Percentiles rank a stretch among this genome's conserved stretches.
These are phyloP conservation scores for Dreissena polymorpha DNA, from an alignment of 1,140 invertebrate genomes.

Conservation along the genomic window DNA sequence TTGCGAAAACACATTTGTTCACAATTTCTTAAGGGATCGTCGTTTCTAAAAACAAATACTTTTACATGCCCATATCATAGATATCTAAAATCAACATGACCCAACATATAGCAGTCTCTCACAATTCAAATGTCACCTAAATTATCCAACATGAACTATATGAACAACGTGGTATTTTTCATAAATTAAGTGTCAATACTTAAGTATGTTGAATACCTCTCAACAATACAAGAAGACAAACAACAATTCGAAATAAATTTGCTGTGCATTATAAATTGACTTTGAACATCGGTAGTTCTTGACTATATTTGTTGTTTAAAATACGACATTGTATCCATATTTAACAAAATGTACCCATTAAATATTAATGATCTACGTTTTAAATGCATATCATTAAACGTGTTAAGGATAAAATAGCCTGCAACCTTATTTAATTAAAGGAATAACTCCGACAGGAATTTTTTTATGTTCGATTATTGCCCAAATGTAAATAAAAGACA, in stretches of 20 bases:
- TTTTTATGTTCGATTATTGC: too few relatives aligned
- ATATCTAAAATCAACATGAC: too few relatives aligned
- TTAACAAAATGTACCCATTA: not conserved
- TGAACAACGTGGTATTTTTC: too few relatives aligned
- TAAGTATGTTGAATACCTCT: not conserved
- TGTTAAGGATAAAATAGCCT: not conserved
- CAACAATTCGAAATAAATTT: not conserved
- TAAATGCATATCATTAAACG: too few relatives aligned
- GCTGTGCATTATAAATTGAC: not conserved
- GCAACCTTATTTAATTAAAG: too few relatives aligned
- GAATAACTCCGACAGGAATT: too few relatives aligned
- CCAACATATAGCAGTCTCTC: constrained; percentile 29
- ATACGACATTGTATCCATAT: not conserved
- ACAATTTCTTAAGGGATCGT: too few relatives aligned
- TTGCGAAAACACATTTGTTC: too few relatives aligned
- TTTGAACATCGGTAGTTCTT: not conserved
- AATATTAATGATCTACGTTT: not conserved
- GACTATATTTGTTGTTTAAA: not conserved
- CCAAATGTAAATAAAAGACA: too few relatives aligned
- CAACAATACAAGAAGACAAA: not conserved
- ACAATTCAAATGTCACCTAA: constrained; percentile 31
- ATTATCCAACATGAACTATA: too few relatives aligned
- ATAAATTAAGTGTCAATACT: not conserved
- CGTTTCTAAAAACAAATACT: too few relatives aligned
- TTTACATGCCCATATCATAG: too few relatives aligned